Evolutionary conservation across 2,888 invertebrate species (phyloP).

Genomic region (Pegoplata infirma): DNA sequence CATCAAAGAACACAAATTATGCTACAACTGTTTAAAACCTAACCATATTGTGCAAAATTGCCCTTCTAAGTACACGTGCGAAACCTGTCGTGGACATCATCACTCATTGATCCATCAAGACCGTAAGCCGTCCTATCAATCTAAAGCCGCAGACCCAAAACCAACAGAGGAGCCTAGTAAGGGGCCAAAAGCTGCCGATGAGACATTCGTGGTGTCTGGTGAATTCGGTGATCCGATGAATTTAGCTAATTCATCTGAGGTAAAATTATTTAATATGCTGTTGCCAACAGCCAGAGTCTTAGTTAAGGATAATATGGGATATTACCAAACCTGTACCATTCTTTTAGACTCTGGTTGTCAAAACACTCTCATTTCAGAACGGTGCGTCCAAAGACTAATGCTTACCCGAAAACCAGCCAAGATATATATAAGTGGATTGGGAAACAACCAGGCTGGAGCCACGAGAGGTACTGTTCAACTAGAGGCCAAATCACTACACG

Average conservation of each 20-base stretch:
- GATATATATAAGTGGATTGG: conserved; percentile 4
- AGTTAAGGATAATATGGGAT: conserved; percentile 19
- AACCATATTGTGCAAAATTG: conserved; percentile 18
- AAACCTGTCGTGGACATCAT: too few relatives aligned
- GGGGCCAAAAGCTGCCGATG: background rate
- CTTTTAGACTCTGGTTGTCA: conserved; percentile 11
- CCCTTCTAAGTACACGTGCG: conserved; percentile 26
- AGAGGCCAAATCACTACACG: background rate
- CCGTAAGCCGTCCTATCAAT: conserved; percentile 11
- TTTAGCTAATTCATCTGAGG: background rate
- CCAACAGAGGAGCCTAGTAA: background rate
- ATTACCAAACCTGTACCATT: conserved; percentile 4
- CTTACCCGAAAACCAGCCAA: conserved; percentile 14
- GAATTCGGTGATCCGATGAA: background rate
- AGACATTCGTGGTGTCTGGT: background rate
- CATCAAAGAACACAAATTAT: background rate
- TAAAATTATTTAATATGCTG: background rate
- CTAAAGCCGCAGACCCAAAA: background rate
- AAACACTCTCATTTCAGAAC: conserved; percentile 17
- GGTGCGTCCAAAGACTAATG: background rate
- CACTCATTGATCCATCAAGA: conserved; percentile 19
- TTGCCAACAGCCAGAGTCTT: conserved; percentile 7
- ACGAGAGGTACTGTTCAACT: background rate
- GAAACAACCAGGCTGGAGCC: conserved; percentile 12
- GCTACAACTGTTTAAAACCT: conserved; percentile 40